These are phyloP conservation scores for Amphibalanus amphitrite DNA, from an alignment of 1,140 invertebrate genomes.

Conservation along the genomic window DNA sequence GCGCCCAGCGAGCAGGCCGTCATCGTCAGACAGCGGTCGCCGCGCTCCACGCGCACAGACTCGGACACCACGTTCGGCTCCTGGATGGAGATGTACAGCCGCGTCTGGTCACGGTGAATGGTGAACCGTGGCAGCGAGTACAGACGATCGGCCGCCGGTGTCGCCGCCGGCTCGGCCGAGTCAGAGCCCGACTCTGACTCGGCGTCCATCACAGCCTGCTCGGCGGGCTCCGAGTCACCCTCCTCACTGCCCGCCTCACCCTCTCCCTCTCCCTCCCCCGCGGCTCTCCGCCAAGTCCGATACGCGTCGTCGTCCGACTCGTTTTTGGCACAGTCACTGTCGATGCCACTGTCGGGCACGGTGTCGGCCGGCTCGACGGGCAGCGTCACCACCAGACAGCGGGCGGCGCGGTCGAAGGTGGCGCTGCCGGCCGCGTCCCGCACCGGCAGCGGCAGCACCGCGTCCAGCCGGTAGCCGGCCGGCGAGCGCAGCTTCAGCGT, in stretches of 20 bases:
- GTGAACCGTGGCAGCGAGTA: not conserved
- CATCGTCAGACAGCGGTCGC: not conserved
- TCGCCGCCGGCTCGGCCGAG: not conserved
- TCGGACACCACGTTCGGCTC: not conserved
- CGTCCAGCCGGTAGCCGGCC: not conserved
- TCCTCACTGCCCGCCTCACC: no score
- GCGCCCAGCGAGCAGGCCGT: not conserved
- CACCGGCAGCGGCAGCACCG: not conserved
- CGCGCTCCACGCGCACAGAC: not conserved
- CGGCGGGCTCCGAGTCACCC: no score
- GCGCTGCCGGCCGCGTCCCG: not conserved
- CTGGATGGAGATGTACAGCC: not conserved
- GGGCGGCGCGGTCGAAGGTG: not conserved
- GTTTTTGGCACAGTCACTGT: not conserved
- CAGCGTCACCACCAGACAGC: not conserved
- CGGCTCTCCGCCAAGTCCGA: not conserved
- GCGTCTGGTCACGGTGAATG: not conserved
- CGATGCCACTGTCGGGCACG: not conserved
- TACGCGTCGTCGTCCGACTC: not conserved
- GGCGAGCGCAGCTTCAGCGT: not conserved
- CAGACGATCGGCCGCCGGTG: not conserved
- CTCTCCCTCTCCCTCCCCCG: no score
- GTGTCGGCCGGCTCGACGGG: not conserved
- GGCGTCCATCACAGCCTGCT: no score
- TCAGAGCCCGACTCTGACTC: no score